Evolutionary conservation across 1,140 invertebrate genomes (phyloP).

Genomic region (Meloidogyne hapla): DNA sequence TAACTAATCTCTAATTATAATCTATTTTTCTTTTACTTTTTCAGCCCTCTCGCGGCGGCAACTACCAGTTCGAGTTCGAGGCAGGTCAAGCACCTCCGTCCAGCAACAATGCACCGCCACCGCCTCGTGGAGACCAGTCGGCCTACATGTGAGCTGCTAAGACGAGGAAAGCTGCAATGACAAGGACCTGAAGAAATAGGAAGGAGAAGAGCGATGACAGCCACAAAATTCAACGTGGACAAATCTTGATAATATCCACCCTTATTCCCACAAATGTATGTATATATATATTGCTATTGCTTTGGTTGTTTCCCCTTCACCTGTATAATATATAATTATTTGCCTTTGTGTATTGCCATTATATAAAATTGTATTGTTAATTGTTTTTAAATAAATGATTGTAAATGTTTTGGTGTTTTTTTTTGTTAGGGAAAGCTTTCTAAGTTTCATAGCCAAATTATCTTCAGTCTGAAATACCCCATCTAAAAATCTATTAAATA

Average conservation of each 20-base stretch:
- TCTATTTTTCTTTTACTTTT: neutral
- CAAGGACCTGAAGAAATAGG: neutral
- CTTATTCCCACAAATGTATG: neutral
- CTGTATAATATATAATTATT: neutral
- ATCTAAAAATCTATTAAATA: too few relatives aligned
- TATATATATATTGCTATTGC: slow-evolving; percentile 2
- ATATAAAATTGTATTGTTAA: neutral
- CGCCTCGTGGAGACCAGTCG: neutral
- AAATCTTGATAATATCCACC: neutral
- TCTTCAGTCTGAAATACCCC: too few relatives aligned
- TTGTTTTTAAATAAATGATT: too few relatives aligned
- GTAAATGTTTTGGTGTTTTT: too few relatives aligned
- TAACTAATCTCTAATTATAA: too few relatives aligned
- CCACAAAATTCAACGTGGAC: neutral
- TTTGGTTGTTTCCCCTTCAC: neutral
- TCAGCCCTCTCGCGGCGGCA: neutral
- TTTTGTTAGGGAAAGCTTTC: too few relatives aligned
- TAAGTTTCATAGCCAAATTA: too few relatives aligned
- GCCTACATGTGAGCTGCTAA: neutral
- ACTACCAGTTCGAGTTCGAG: neutral
- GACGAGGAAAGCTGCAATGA: too few relatives aligned
- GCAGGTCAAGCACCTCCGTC: neutral
- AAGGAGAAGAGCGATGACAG: slow-evolving; percentile 1
- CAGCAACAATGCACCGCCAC: neutral
- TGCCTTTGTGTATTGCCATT: neutral